Evolutionary conservation across 2,888 invertebrate genomes (phyloP).

Genomic region (Tetramorium bicarinatum): DNA sequence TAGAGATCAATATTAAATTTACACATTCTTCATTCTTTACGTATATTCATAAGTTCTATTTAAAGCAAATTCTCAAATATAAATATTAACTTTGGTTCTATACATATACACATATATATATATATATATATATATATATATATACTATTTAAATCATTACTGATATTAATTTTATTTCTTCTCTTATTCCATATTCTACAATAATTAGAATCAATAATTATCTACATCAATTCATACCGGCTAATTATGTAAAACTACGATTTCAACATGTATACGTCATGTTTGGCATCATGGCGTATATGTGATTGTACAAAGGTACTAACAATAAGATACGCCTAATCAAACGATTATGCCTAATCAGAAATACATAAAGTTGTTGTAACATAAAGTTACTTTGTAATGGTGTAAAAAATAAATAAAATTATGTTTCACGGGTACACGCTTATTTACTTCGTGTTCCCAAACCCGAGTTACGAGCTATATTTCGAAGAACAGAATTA

Average conservation of each 20-base stretch:
- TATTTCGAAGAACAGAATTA: not conserved
- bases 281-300: not conserved
- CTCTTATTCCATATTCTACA: not conserved
- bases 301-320: not conserved
- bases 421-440: not conserved
- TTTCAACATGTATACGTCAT: not conserved
- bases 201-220: slow-evolving; percentile 7
- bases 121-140: too few species aligned
- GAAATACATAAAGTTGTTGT: not conserved
- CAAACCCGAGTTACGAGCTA: not conserved
- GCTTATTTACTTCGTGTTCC: not conserved
- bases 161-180: not conserved
- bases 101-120: not conserved
- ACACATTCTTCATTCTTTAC: not conserved
- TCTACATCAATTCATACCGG: not conserved
- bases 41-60: not conserved
- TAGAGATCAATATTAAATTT: slow-evolving; percentile 6
- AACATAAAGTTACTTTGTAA: not conserved
- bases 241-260: not conserved
- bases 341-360: not conserved
- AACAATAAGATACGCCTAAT: not conserved
- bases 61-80: slow-evolving; percentile 2
- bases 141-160: not conserved
- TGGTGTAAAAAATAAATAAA: slow-evolving; percentile 12
- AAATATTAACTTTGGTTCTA: slow-evolving; percentile 3